A percentile compares a stretch with the other conserved stretches of the same genome.
These are phyloP conservation scores for Eulemur rubriventer DNA, from an alignment of 2,797 vertebrate species.

Conservation along the genomic window DNA sequence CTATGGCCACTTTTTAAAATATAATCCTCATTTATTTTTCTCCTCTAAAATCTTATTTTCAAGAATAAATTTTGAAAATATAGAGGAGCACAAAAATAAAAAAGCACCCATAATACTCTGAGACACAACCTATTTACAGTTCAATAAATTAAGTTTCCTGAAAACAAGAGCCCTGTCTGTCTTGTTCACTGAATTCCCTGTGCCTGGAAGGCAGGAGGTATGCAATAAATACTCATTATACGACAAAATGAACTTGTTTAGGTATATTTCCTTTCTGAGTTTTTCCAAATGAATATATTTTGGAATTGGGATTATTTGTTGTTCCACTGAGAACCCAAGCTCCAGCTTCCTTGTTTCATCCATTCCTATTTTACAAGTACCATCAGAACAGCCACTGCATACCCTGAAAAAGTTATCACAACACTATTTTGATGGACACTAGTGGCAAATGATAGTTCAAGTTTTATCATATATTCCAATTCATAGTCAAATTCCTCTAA, in stretches of 20 bases:
- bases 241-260: background rate
- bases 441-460: background rate
- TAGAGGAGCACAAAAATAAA: background rate
- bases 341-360: background rate
- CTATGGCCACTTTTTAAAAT: background rate
- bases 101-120: background rate
- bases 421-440: background rate
- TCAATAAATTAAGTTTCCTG: background rate
- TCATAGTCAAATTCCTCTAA: background rate
- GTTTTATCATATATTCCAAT: background rate
- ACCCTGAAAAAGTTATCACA: background rate
- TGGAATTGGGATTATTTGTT: background rate
- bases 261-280: background rate
- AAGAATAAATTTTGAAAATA: background rate
- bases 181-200: background rate
- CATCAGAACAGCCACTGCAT: background rate
- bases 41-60: constrained; percentile 26
- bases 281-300: background rate
- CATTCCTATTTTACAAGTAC: background rate
- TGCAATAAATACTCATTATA: background rate
- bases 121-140: background rate
- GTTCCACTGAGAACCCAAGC: background rate
- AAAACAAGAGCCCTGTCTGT: background rate
- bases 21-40: background rate
- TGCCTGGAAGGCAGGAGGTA: background rate